Evolutionary conservation across 2,888 invertebrate genomes (phyloP).

Genomic region (Antheraea assamensis): DNA sequence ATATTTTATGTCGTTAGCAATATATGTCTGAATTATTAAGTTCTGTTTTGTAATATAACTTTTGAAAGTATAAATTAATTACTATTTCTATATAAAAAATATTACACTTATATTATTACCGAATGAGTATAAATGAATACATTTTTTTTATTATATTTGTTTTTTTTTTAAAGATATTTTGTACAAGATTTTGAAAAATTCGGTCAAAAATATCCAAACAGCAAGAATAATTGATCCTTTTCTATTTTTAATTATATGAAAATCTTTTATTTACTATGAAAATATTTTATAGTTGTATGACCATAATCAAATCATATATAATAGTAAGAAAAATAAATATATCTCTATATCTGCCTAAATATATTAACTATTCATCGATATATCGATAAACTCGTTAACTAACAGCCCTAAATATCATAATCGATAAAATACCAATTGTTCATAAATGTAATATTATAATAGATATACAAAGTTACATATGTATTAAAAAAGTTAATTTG

Average conservation of each 20-base stretch:
- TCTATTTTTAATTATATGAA: neutral
- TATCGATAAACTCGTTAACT: neutral
- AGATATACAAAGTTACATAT: conserved; percentile 20
- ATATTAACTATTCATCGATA: conserved; percentile 6
- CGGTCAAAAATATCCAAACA: neutral
- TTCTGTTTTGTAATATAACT: neutral
- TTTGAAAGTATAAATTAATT: neutral
- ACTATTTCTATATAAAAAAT: neutral
- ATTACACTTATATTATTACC: neutral
- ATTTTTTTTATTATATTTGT: neutral
- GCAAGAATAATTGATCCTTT: neutral
- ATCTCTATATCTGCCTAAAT: conserved; percentile 3
- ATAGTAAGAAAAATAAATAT: conserved; percentile 27
- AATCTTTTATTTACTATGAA: neutral
- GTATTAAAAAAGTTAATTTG: conserved; percentile 42
- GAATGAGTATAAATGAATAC: neutral
- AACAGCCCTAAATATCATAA: conserved; percentile 1
- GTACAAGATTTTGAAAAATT: neutral
- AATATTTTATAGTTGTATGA: neutral
- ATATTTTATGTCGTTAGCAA: neutral
- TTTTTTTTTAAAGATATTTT: neutral
- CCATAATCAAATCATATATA: neutral
- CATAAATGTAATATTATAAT: neutral
- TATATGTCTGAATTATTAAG: neutral
- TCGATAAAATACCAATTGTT: neutral